Conservation (phyloP, 2,113 vertebrate genomes). For the Zapornia atra region DNA sequence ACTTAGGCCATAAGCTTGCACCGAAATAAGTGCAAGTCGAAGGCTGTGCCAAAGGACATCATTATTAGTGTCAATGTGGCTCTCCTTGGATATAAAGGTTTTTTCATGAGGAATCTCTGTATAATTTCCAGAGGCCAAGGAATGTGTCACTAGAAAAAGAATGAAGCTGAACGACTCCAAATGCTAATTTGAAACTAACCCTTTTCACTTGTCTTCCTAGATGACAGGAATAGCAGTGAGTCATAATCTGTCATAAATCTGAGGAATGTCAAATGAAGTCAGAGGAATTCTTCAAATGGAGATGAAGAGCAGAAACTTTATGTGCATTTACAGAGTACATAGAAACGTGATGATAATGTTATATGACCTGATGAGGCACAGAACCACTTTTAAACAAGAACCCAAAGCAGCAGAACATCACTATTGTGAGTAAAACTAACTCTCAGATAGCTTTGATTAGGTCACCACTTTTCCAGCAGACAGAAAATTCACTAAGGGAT, state of each 20-base stretch:
- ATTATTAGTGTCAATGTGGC: neutral
- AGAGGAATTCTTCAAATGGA: neutral
- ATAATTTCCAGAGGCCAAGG: neutral
- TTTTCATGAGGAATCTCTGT: neutral
- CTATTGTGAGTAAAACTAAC: neutral
- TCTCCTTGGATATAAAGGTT: neutral
- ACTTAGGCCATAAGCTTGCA: neutral
- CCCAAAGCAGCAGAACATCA: neutral
- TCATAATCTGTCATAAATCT: conserved; percentile 22
- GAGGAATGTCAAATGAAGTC: neutral
- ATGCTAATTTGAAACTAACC: neutral
- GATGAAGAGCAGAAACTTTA: neutral
- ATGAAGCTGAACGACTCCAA: neutral
- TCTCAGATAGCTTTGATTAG: neutral
- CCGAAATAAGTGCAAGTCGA: neutral
- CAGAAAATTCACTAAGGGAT: neutral
- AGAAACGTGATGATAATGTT: neutral
- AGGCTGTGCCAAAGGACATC: neutral
- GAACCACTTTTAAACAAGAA: neutral
- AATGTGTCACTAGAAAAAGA: neutral
- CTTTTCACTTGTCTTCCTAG: conserved; percentile 21
- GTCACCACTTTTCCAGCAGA: neutral
- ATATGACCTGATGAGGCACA: neutral
- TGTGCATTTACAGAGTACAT: neutral
- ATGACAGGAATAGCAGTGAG: conserved; percentile 6